These are phyloP conservation scores for Hyperopisus bebe DNA, from an alignment of 2,113 vertebrate species.

Conservation along the genomic window DNA sequence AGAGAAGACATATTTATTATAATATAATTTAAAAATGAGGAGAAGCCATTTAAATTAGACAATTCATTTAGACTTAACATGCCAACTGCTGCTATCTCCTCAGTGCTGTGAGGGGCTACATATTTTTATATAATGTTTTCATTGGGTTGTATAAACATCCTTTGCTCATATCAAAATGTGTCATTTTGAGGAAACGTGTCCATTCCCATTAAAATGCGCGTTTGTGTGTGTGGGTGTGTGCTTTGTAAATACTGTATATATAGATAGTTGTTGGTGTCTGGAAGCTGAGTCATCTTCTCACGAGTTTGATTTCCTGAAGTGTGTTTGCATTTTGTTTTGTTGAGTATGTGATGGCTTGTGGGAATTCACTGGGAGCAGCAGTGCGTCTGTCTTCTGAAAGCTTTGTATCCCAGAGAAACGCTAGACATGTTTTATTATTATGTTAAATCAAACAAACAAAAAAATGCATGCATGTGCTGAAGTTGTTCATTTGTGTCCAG, in stretches of 20 bases:
- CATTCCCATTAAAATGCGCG: constrained; percentile 9
- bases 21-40: neutral
- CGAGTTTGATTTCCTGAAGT: neutral
- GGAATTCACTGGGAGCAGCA: neutral
- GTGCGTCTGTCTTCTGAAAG: neutral
- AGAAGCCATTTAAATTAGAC: constrained; percentile 20
- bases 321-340: constrained; percentile 24
- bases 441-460: neutral
- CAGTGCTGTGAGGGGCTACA: constrained; percentile 1
- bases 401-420: constrained; percentile 27
- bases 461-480: constrained; percentile 53
- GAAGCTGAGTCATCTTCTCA: constrained; percentile 10
- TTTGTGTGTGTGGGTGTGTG: constrained; percentile 20
- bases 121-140: neutral
- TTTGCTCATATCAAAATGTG: neutral
- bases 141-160: neutral
- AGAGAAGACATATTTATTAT: neutral
- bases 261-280: constrained; percentile 7
- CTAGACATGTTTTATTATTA: constrained; percentile 8
- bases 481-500: constrained; percentile 38
- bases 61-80: neutral
- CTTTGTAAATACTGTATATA: constrained; percentile 15
- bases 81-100: constrained; percentile 12
- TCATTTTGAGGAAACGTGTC: neutral
- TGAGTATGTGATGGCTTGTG: constrained; percentile 19